Evolutionary conservation across 2,888 invertebrate species (phyloP).

Genomic region (Platerodrilus igneus): DNA sequence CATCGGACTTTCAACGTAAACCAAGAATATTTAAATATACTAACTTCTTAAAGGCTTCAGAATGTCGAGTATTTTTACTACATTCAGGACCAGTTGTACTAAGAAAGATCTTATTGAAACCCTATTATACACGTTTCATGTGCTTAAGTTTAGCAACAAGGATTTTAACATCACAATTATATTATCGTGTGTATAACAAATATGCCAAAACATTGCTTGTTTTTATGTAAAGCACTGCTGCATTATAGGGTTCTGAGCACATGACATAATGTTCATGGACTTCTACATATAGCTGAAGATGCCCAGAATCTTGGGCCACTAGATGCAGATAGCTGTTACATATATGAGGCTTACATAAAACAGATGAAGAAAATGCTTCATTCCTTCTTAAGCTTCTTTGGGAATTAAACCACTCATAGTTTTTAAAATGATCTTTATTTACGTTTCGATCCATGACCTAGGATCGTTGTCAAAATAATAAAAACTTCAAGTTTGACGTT

Average conservation of each 20-base stretch:
- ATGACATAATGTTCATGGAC: conserved; percentile 11
- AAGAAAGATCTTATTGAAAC: conserved; percentile 4
- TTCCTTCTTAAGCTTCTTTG: too few relatives aligned
- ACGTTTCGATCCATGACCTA: too few relatives aligned
- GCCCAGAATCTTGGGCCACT: conserved; percentile 8
- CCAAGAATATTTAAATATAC: conserved; percentile 12
- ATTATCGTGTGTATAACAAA: conserved; percentile 8
- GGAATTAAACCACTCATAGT: too few relatives aligned
- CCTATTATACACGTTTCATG: conserved; percentile 12
- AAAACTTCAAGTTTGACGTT: too few relatives aligned
- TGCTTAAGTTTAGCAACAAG: conserved; percentile 10
- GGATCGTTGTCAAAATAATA: too few relatives aligned
- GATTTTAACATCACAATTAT: conserved; percentile 10
- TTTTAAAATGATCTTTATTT: too few relatives aligned
- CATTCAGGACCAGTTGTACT: conserved; percentile 12
- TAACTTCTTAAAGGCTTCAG: conserved; percentile 10
- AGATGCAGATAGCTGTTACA: conserved; percentile 13
- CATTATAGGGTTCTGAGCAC: conserved; percentile 8
- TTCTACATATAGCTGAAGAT: conserved; percentile 15
- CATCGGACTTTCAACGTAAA: conserved; percentile 10
- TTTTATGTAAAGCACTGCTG: conserved; percentile 9
- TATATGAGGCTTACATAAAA: conserved; percentile 15
- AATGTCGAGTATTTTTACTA: conserved; percentile 11
- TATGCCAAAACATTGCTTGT: conserved; percentile 11
- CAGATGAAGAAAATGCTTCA: conserved; percentile 11